A percentile compares a stretch with the other conserved stretches of the same genome.
Conservation (phyloP, 2,888 invertebrate genomes). For the Eristalis pertinax region DNA sequence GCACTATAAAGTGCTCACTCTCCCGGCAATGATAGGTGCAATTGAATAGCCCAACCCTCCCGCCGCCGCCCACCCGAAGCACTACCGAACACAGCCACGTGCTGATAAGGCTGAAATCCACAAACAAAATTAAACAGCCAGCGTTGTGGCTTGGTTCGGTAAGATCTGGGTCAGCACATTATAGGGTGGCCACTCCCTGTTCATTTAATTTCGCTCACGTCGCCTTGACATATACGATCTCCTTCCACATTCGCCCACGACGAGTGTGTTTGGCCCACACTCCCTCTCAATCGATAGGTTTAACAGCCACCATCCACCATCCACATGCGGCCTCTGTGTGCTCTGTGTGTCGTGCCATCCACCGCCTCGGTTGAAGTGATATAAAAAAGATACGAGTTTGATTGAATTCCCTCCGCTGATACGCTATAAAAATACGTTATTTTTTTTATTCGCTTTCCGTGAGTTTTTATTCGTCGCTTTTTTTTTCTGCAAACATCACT, state of each 20-base stretch:
- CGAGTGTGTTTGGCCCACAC: not conserved
- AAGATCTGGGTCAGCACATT: slow-evolving; percentile 51
- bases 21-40: slow-evolving; percentile 3
- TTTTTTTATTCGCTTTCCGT: not conserved
- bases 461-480: not conserved
- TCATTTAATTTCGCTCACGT: slow-evolving; percentile 43
- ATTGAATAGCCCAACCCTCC: not conserved
- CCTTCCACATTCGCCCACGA: not conserved
- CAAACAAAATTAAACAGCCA: slow-evolving; percentile 17
- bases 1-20: slow-evolving; percentile 1
- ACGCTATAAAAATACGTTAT: not conserved
- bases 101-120: slow-evolving; percentile 14
- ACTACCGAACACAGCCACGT: not conserved
- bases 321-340: slow-evolving; percentile 24
- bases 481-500: not conserved
- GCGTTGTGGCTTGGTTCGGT: not conserved
- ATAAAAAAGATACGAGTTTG: slow-evolving; percentile 30
- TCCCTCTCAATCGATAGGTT: slow-evolving; percentile 52
- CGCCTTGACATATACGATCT: slow-evolving; percentile 54
- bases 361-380: not conserved
- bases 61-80: not conserved
- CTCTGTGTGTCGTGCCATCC: slow-evolving; percentile 34
- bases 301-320: slow-evolving; percentile 11
- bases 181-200: slow-evolving; percentile 50
- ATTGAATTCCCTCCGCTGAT: slow-evolving; percentile 35